Base-by-base conservation (phyloP, 1,140 invertebrate genomes). In the Drosophila trapezifrons region DNA sequence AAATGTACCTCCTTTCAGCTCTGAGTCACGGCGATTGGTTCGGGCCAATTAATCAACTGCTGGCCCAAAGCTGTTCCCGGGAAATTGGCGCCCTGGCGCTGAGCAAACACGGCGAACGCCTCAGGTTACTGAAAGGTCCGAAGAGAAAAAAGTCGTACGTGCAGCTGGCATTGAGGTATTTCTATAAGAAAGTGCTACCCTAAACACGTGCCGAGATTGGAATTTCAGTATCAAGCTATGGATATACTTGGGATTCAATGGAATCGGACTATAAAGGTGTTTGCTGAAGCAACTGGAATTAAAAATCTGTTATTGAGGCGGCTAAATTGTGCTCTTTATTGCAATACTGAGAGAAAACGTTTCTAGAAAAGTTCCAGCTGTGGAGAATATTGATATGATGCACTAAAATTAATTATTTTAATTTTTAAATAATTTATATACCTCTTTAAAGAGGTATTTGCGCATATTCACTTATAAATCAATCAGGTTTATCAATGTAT, bases 141-240 rank as follows among this genome's bases (percentile, higher is more conserved):
- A 79, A 73, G 49, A 87, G 74, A 64, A 81, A 83, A 49, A 49
- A 47, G 22, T 87, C 83, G 43, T 79, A 87, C 70, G 55, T 87
- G 71, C 57, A 54, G 8, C 62, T 76, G 29, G 71, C 84, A 13
- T 15, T 79, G 13, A 59, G 43, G 6, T 87, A 65, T 58, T 76
- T 87, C 13, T 47, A 65, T 70, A 82, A 56, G 20, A 71, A 40
- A 40, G 27, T 76, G 13, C 22, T 67, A 25, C 56, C 62, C n/a
- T 84, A 72, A 59, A 60, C 60, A 71, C 54, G 66, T 71, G 37
- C 22, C 22, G 2, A 18, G 37, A 32, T 29, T 38, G 59, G 63
- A 65, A 66, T 65, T 66, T 38, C 42, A 64, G 22, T 37, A 18
- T 3, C 42, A n/a, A 29, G 54, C 15, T 37, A 45, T 10, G 43